Evolutionary conservation across 2,888 invertebrate species (phyloP).

Genomic region (Syritta pipiens): DNA sequence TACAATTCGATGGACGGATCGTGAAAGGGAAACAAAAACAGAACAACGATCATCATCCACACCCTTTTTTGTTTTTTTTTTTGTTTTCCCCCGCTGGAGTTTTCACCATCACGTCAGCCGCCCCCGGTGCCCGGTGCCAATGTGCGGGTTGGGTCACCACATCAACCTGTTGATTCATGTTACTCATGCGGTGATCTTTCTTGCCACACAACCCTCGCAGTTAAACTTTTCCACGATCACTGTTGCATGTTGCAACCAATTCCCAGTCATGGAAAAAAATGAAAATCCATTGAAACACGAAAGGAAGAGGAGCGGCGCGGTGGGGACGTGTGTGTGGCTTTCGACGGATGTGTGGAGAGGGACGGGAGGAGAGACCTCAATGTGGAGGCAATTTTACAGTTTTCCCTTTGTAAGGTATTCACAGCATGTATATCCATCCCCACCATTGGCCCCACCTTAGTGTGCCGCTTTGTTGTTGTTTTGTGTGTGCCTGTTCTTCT

Average conservation of each 20-base stretch:
- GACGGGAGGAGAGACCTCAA: conserved; percentile 57
- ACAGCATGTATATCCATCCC: conserved; percentile 58
- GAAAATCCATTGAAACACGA: conserved; percentile 48
- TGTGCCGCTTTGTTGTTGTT: conserved; percentile 35
- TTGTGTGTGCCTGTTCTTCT: conserved; percentile 60
- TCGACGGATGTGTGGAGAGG: not conserved
- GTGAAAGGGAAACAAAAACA: conserved; percentile 17
- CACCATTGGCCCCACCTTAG: conserved; percentile 62
- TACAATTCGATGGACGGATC: conserved; percentile 49
- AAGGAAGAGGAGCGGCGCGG: not conserved
- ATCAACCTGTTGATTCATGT: conserved; percentile 65
- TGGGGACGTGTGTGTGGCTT: conserved; percentile 2
- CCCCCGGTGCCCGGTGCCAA: not conserved
- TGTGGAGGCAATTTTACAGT: conserved; percentile 66
- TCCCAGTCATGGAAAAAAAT: conserved; percentile 16
- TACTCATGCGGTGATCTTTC: conserved; percentile 25
- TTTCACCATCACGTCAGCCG: conserved; percentile 8
- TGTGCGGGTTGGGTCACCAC: conserved; percentile 29
- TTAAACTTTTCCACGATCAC: conserved; percentile 17
- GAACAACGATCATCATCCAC: conserved; percentile 11
- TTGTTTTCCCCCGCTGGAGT: conserved; percentile 10
- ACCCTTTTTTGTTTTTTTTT: conserved; percentile 67
- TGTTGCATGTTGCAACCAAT: conserved; percentile 57
- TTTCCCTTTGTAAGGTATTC: conserved; percentile 69
- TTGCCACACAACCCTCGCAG: not conserved